Evolutionary conservation across 2,113 vertebrate species (phyloP).

Genomic region (Dicerorhinus sumatrensis): DNA sequence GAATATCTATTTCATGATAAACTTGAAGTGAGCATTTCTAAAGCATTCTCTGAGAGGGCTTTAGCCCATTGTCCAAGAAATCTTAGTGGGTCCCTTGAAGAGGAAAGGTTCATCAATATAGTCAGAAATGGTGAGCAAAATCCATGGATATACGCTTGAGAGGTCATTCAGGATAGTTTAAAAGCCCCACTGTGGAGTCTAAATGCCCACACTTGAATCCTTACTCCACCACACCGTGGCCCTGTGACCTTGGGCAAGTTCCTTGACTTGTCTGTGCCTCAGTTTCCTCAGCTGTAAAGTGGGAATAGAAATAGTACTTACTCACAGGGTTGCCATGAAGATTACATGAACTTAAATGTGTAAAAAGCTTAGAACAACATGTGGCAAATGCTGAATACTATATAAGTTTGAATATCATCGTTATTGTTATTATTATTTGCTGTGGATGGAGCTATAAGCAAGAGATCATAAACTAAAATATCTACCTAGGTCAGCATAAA

Average conservation of each 20-base stretch:
- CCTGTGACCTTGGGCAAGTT: neutral
- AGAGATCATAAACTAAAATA: neutral
- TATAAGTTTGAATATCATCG: neutral
- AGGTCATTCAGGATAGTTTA: neutral
- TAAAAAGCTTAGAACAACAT: neutral
- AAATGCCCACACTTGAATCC: no score
- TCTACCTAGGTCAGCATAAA: neutral
- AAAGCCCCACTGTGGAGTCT: neutral
- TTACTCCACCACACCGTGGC: accelerated
- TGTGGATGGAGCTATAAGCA: neutral
- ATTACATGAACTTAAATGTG: neutral
- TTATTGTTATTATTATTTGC: neutral
- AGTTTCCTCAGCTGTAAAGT: neutral
- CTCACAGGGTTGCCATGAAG: neutral
- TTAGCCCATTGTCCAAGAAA: neutral
- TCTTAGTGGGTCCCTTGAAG: neutral
- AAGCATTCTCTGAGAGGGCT: neutral
- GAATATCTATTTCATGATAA: neutral
- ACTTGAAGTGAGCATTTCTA: neutral
- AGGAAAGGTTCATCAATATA: neutral
- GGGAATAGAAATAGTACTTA: neutral
- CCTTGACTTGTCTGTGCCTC: neutral
- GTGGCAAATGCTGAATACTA: neutral
- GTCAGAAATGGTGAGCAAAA: neutral
- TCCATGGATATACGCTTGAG: neutral